A percentile compares a stretch with the other conserved stretches of the same genome.
Evolutionary conservation across 2,888 invertebrate species (phyloP).

Genomic region (Aricia artaxerxes): DNA sequence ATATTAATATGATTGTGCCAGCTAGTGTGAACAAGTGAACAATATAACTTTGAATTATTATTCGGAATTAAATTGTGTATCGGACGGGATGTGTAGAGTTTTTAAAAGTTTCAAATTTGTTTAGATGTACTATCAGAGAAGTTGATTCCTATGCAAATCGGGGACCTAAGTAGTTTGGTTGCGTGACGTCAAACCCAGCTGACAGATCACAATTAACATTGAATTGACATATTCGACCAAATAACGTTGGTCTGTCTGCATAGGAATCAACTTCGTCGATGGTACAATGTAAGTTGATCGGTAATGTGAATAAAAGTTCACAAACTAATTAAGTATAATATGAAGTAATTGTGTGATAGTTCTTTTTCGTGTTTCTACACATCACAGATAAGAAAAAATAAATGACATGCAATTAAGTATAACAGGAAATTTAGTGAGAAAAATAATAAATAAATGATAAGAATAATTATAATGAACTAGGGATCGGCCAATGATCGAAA

Average conservation of each 20-base stretch:
- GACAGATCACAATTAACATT: too few species aligned
- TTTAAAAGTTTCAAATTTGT: neutral
- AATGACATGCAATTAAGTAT: neutral
- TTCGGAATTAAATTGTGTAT: neutral
- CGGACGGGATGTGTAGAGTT: too few species aligned
- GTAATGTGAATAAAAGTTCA: neutral
- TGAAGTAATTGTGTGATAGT: neutral
- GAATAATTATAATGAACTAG: too few species aligned
- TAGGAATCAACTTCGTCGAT: too few species aligned
- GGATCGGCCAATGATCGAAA: too few species aligned
- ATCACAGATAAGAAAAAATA: neutral
- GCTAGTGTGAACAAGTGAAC: slow-evolving; percentile 15
- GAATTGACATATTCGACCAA: too few species aligned
- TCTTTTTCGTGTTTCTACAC: neutral
- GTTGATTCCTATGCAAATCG: too few species aligned
- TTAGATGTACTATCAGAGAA: neutral
- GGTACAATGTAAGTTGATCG: neutral
- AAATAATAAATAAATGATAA: too few species aligned
- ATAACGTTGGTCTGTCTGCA: too few species aligned
- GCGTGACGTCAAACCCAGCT: too few species aligned
- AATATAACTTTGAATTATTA: slow-evolving; percentile 4
- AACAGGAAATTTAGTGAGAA: too few species aligned
- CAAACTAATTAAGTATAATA: neutral
- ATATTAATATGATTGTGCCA: slow-evolving; percentile 27
- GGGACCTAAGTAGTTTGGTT: too few species aligned